Base-by-base conservation (phyloP, 2,113 vertebrate species). In the Chloropsis cyanopogon region DNA sequence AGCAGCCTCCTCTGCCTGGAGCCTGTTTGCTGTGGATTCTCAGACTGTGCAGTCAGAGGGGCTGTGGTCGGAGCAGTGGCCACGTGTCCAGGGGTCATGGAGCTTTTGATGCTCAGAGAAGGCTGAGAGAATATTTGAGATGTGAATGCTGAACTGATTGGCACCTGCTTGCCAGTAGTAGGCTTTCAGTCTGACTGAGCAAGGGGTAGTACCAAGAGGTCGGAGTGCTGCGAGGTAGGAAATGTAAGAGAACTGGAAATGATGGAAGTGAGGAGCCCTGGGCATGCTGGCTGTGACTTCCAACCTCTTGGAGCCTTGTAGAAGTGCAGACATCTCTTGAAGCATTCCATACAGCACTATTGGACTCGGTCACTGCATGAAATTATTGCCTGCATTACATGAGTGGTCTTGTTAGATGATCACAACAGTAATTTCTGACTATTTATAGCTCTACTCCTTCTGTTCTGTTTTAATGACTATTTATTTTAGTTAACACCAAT, bases 21-120 rank as follows among this genome's bases (percentile, higher is more conserved):
- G 7, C 4, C 11, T 50, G 4, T 21, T 70, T 50, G n/a, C 4
- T 71, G 82, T 2, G 18, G 49, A 10, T 63, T 66, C 46, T 49
- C 68, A 70, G 23, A 2, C 22, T 37, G 4, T 47, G 35, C 35
- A 31, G 31, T 41, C 18, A 50, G 21, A 65, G 57, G 29, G 37
- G 70, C 91, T 24, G 44, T 65, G 76, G 1, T 42, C 1, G 0
- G 57, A 64, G 26, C 41, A 39, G 20, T 61, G 54, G 20, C 37
- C 39, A 3, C 23, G 7, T 17, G 17, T 33, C 73, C 16, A 2
- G 21, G 33, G 35, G 42, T 77, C 3, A 0, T n/a, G 17, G 4
- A 5, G 23, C 9, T 60, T 26, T 4, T 26, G 65, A 78, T 16
- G 46, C n/a, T 84, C 49, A 44, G 69, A 69, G 54, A 56, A 47